Base-by-base conservation (phyloP, 2,113 vertebrate species). In the Corythoichthys haematopterus region DNA sequence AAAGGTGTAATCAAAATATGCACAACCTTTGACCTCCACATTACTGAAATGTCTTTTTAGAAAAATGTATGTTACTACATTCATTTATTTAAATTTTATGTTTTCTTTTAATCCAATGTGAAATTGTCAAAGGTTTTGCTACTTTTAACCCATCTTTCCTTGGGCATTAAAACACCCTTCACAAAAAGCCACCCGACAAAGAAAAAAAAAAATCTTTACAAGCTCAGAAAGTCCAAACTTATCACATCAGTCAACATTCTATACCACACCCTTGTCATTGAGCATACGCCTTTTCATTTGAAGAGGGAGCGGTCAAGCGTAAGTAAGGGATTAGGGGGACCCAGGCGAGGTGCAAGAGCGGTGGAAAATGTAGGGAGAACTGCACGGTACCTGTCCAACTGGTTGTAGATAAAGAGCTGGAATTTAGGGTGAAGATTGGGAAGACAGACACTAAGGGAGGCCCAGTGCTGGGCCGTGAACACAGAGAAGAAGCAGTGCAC, bases 401-500 rank as follows among this genome's bases (percentile, higher is more conserved):
- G 95, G 92, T 95, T 97, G 96, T 94, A 96, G 97, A 99, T 96
- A 97, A 97, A 97, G 88, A 96, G 95, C 96, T 97, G 95, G 94
- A 98, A 95, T 97, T 98, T 97, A 94, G 96, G 95, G 86, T 97
- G 95, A 80, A 98, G 96, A 86, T 96, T 98, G 92, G 95, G 94
- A 89, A 99, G 96, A 96, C 95, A 98, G 90, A 98, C 93, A 98
- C 94, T 96, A 92, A 98, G 94, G 93, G 93, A 97, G 81, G 96
- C 96, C 96, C 97, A 98, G 94, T 98, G 94, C 76, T 95, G 94
- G 94, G 96, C 94, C 91, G 94, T 95, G 93, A 99, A 97, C 93
- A 99, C 94, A 97, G 96, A 99, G 94, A 99, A 94, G 95, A 99
- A 97, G 94, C 92, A 97, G 93, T 96, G 95, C 92, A 99, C 94